Base-by-base conservation (phyloP, 2,113 vertebrate genomes). In the Hippotragus niger region DNA sequence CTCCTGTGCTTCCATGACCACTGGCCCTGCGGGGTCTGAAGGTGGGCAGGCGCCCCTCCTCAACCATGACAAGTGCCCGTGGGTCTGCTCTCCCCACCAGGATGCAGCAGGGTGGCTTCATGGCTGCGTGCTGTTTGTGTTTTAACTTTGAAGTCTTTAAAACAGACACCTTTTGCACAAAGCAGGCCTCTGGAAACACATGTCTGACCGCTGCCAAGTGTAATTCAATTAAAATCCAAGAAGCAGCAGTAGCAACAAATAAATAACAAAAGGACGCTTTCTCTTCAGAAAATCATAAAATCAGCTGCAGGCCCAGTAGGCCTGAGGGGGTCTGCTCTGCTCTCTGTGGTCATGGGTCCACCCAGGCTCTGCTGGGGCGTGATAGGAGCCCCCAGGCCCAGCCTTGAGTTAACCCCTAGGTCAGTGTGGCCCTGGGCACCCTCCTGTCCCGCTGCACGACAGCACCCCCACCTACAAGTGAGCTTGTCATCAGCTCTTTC, bases 161-260 rank as follows among this genome's bases (percentile, higher is more conserved):
- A 97, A 95, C 81, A 50, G 92, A 96, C 87, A 90, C 45, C 33
- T 87, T 93, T 45, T 91, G 91, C 60, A 83, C 40, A 82, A 88
- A 94, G 81, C 52, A 53, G 96, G 52, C 88, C 88, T 85, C 55
- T 97, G 88, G 88, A 96, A 96, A 97, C 88, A 96, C 94, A 95
- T 86, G 91, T 52, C 53, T 16, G 3, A 67, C 40, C 2, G 3
- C 2, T 82, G 90, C 95, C 85, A 94, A 88, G 40, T 33, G 33
- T 83, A 94, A 97, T 60, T 94, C 62, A 97, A 95, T 97, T 95
- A 96, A 91, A 98, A 94, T 81, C 62, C 76, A 91, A 95, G 97
- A 62, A 96, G 88, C 50, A 23, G 96, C 40, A 94, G 47, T 29
- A 52, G 64, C 55, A 93, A 88, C 89, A 82, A 80, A 87, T 43